Evolutionary conservation across 2,888 invertebrate genomes (phyloP), one percentile per base, ranked within the genome.

Genomic region (Ferdinandea cuprea): DNA sequence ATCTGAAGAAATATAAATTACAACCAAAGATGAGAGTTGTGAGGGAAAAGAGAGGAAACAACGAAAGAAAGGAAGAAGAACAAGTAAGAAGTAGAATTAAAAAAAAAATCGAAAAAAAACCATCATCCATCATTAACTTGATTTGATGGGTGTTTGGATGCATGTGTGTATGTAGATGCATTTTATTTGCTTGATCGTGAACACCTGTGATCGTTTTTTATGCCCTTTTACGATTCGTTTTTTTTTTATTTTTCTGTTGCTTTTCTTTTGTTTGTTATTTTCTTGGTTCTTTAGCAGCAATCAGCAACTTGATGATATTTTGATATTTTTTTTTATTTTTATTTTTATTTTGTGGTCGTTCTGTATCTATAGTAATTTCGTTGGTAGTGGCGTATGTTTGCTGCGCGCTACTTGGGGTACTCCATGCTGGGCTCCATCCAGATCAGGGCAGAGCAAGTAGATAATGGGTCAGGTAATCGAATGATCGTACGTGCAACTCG

Each of bases 161-260:
- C 61, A 74, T 58, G 50, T 63, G 37, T 40, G 68, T 63, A 44
- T 58, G 71, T 74, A 28, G 37, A 56, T 74, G 74, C 63, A 76
- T 80, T 80, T 80, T 84, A 71, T 84, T 72, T 83, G 86, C 83
- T 81, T 74, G 86, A 86, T 87, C 86, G 85, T 80, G 86, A 86
- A 87, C 87, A 87, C 87, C 87, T 87, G 87, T 87, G 87, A 86
- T 80, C 85, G 79, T 81, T 85, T 86, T 86, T 86, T 86, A 72
- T 83, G 77, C 83, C 77, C 79, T 84, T 86, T 85, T 84, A 85
- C 85, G 68, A 76, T 59, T 66, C 21, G 72, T 69, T 42, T 68
- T 71, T 59, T 37, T 73, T 19, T 52, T 77, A 37, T 17, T 58
- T 15, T 2, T 28, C 21, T 58, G 35, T 58, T 59, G 81, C 54